phyloP scores from a whole-genome alignment of 2,797 vertebrate genomes.

The Phalanger gymnotis region DNA sequence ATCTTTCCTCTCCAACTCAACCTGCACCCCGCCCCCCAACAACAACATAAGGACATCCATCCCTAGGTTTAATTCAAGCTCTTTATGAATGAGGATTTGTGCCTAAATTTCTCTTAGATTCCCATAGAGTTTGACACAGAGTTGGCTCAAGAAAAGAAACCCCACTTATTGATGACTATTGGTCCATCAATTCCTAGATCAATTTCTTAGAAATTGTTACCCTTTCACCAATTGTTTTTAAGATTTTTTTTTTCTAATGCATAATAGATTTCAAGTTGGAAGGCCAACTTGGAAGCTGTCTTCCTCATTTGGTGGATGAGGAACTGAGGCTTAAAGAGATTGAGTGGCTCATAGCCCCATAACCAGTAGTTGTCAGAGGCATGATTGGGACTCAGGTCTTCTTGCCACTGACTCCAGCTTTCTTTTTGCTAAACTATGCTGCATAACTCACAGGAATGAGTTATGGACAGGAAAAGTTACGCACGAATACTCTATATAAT shows the following conservation, averaged over 20 bases:
- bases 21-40: neutral
- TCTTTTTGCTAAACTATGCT: neutral
- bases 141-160: neutral
- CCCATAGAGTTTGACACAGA: neutral
- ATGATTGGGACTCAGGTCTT: neutral
- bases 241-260: neutral
- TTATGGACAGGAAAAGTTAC: neutral
- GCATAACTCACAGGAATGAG: neutral
- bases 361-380: neutral
- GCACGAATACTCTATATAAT: neutral
- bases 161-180: neutral
- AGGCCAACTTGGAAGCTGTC: too few species aligned
- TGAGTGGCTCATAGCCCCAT: neutral
- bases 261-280: neutral
- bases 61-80: neutral
- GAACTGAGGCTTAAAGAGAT: neutral
- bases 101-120: neutral
- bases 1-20: neutral
- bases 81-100: neutral
- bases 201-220: neutral
- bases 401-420: neutral
- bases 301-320: neutral
- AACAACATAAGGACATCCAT: neutral
- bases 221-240: neutral
- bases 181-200: neutral